Conservation (phyloP, 2,113 vertebrate species). For the Nothobranchius furzeri region DNA sequence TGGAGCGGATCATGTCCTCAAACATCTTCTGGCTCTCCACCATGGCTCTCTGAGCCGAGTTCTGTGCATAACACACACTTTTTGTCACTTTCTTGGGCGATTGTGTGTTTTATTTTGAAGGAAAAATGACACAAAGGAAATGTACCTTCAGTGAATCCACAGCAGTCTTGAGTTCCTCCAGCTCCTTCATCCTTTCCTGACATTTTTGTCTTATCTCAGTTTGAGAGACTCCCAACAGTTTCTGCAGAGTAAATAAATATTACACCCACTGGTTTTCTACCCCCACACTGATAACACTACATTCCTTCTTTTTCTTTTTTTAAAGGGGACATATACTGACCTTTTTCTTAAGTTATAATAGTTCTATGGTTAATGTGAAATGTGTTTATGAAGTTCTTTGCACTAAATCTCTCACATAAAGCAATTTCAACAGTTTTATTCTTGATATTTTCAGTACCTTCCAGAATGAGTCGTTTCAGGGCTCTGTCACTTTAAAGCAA, state of each 20-base stretch:
- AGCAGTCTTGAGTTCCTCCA: slow-evolving; percentile 81
- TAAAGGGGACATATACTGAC: background rate
- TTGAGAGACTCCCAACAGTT: slow-evolving; percentile 81
- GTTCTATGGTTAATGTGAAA: no score
- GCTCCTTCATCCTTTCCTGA: slow-evolving; percentile 82
- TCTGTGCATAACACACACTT: slow-evolving; percentile 56
- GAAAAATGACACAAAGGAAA: background rate
- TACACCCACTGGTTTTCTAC: slow-evolving; percentile 6
- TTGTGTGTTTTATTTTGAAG: no score
- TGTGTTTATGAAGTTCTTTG: no score
- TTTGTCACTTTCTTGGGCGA: no score
- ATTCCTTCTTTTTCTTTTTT: background rate
- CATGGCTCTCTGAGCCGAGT: slow-evolving; percentile 83
- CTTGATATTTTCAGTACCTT: no score
- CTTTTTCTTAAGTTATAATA: no score
- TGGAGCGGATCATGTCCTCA: slow-evolving; percentile 83
- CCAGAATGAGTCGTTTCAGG: no score
- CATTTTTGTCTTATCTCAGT: slow-evolving; percentile 83
- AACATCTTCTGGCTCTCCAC: slow-evolving; percentile 85
- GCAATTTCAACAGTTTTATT: no score
- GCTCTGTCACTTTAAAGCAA: no score
- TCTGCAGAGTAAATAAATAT: slow-evolving; percentile 64
- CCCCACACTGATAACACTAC: slow-evolving; percentile 9
- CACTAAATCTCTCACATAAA: no score
- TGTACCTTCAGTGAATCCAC: slow-evolving; percentile 82